These are phyloP conservation scores for Xenopus tropicalis DNA, from an alignment of 2,113 vertebrate genomes.

Conservation along the genomic window DNA sequence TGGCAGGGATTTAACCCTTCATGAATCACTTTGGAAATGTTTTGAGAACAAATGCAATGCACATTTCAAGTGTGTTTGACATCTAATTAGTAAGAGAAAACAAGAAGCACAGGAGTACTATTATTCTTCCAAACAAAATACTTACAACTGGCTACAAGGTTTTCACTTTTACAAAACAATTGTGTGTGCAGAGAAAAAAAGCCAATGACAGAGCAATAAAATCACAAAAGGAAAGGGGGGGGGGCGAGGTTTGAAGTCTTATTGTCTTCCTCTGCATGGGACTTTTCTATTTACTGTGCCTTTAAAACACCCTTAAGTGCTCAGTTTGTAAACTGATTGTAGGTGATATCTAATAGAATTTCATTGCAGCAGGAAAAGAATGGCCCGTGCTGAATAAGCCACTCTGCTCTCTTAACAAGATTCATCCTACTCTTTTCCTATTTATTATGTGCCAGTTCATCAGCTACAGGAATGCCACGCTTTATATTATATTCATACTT, in stretches of 20 bases:
- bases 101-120: conserved; percentile 50
- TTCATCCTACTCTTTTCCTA: too few relatives aligned
- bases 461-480: conserved; percentile 29
- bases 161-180: conserved; percentile 52
- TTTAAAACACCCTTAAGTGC: conserved; percentile 37
- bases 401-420: too few relatives aligned
- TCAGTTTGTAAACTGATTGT: conserved; percentile 40
- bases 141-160: conserved; percentile 48
- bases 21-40: conserved; percentile 56
- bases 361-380: conserved; percentile 20
- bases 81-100: conserved; percentile 59
- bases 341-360: conserved; percentile 44
- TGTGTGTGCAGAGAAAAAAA: conserved; percentile 50
- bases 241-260: conserved; percentile 39
- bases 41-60: conserved; percentile 51
- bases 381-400: neutral
- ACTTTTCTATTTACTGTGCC: conserved; percentile 25
- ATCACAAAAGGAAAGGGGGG: conserved; percentile 52
- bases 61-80: conserved; percentile 65
- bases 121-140: conserved; percentile 55
- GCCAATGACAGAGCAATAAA: conserved; percentile 55
- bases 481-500: conserved; percentile 28
- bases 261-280: conserved; percentile 28
- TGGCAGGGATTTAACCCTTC: conserved; percentile 73
- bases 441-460: neutral